Percentiles rank a stretch among this genome's conserved stretches.
Conservation (phyloP, 2,888 invertebrate species). For the Apamea monoglypha region DNA sequence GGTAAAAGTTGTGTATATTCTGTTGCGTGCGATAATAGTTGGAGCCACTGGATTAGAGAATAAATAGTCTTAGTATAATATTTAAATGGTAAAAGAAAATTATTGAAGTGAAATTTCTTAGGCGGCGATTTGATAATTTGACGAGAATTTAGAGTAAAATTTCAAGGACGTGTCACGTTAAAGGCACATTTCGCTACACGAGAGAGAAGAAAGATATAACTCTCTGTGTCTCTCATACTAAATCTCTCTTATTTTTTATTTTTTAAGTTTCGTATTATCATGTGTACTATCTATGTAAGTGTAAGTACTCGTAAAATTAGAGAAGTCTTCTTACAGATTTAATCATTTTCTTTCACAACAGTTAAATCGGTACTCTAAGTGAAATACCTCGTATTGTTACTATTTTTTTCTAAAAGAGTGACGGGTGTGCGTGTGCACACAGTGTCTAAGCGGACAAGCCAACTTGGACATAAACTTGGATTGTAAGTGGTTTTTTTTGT, state of each 20-base stretch:
- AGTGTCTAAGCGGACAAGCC: background rate
- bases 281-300: background rate
- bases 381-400: background rate
- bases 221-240: background rate
- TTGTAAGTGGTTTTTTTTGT: background rate
- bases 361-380: too few relatives aligned
- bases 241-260: background rate
- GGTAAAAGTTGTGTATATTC: background rate
- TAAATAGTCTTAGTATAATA: background rate
- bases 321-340: too few relatives aligned
- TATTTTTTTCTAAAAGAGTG: background rate
- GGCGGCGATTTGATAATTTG: background rate
- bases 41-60: background rate
- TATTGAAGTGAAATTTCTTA: background rate
- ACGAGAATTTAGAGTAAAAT: background rate
- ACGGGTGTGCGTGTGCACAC: background rate
- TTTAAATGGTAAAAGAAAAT: background rate
- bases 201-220: background rate
- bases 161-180: background rate
- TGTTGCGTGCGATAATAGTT: conserved; percentile 14
- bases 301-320: too few relatives aligned
- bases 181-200: background rate
- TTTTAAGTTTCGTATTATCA: background rate
- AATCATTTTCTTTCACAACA: too few relatives aligned
- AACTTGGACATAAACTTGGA: background rate